Conservation (phyloP, 35 echinoderm and acorn worm genomes). For the Diadema setosum region DNA sequence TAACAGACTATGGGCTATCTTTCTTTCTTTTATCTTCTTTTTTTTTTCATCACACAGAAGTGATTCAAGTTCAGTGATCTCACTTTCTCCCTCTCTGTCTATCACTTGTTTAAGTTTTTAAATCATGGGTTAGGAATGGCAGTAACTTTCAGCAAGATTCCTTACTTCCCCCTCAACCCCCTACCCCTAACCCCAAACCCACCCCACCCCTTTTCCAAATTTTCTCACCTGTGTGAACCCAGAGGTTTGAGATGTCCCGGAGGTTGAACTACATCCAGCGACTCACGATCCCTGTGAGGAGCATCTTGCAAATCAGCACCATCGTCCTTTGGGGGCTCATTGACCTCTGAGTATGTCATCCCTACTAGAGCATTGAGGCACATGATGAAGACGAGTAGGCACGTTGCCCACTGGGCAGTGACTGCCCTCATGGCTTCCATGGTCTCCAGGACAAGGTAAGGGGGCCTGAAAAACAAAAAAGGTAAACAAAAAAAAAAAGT, state of each 20-base stretch:
- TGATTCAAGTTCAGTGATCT: too few relatives aligned
- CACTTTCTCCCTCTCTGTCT: too few relatives aligned
- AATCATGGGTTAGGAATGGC: not conserved
- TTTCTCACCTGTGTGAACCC: conserved; percentile 25
- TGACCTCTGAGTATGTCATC: not conserved
- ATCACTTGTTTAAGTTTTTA: too few relatives aligned
- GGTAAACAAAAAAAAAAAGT: too few relatives aligned
- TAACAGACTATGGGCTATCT: too few relatives aligned
- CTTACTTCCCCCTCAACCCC: not conserved
- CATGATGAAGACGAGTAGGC: not conserved
- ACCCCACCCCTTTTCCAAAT: too few relatives aligned
- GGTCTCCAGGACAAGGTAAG: too few relatives aligned
- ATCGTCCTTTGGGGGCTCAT: not conserved
- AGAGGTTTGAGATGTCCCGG: conserved; percentile 42
- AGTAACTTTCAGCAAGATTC: not conserved
- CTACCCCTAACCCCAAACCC: not conserved
- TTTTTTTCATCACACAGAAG: too few relatives aligned
- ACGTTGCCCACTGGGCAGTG: not conserved
- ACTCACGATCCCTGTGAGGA: not conserved
- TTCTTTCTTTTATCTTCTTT: too few relatives aligned
- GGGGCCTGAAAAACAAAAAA: too few relatives aligned
- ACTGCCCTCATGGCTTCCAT: not conserved
- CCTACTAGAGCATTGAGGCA: not conserved
- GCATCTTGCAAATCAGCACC: not conserved
- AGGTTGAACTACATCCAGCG: not conserved